Base-by-base conservation (phyloP, 2,888 invertebrate genomes). In the Pimpla rufipes region DNA sequence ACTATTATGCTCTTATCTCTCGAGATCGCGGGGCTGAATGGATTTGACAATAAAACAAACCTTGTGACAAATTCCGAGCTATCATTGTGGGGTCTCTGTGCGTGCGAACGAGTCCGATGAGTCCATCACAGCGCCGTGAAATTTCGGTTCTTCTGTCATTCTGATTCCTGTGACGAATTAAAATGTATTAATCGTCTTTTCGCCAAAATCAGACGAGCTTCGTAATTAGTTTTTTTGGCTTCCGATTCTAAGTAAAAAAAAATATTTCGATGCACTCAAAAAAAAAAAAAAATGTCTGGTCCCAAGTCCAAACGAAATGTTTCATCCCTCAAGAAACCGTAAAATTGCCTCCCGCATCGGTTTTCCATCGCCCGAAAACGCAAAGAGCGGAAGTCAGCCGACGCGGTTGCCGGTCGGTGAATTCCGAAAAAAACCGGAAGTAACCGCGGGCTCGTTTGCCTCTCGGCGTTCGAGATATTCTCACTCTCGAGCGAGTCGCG, bases 401-500 rank as follows among this genome's bases (percentile, higher is more conserved):
- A 21, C 13, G 67, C 40, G 59, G 40, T 76, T 57, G 40, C 18
- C 52, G 23, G 7, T 47, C 29, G 62, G 68, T 21, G 23, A 73
- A 73, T 81, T 47, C 42, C 59, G 35, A 29, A 29, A 40, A 23
- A 71, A 77, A 64, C 52, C 67, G 52, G 71, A 76, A 79, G 47
- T 57, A 18, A 18, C 37, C 80, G 62, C 37, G 40, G 57, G 35
- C 67, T 67, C 62, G 52, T 73, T 76, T 59, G 40, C 18, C 45
- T 8, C 13, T 57, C n/a, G 11, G 66, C 35, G 62, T n/a, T n/a
- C 37, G 40, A 55, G 55, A 73, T 29, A 29, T 29, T 73, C n/a
- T 68, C 55, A 45, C 62, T 62, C 67, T 80, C 73, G 62, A 55
- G 77, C 11, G 62, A 21, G 35, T 81, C 79, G 84, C 74, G 81